Conservation (phyloP, 2,888 invertebrate species). For the Meghimatium bilineatum region DNA sequence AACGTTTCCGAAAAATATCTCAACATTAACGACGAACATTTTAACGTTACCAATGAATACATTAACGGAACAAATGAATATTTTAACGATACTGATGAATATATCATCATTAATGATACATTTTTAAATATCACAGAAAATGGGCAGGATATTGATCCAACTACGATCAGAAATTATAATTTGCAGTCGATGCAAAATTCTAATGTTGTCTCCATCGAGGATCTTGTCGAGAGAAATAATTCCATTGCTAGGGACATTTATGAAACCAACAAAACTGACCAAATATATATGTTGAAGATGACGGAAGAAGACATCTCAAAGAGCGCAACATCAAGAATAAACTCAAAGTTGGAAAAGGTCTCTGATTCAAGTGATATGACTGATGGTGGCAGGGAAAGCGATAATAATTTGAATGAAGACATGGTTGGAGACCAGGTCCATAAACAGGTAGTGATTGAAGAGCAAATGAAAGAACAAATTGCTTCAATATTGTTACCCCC, state of each 20-base stretch:
- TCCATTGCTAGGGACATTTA: constrained; percentile 20
- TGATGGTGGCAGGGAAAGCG: not conserved
- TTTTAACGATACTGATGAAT: not conserved
- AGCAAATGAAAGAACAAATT: constrained; percentile 50
- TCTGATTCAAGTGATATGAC: not conserved
- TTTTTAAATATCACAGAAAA: too few relatives aligned
- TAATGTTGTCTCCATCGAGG: constrained; percentile 12
- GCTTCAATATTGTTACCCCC: constrained; percentile 41
- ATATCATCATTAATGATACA: not conserved
- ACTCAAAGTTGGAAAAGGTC: not conserved
- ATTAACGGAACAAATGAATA: not conserved
- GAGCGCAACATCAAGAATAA: constrained; percentile 3
- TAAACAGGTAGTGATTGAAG: constrained; percentile 42
- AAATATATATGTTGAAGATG: not conserved
- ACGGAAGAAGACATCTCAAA: constrained; percentile 21
- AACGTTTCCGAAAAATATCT: constrained; percentile 34
- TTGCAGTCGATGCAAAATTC: not conserved
- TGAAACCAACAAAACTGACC: not conserved
- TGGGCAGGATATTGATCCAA: not conserved
- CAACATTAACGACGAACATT: not conserved
- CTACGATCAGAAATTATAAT: not conserved
- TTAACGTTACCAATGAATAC: not conserved
- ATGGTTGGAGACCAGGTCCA: constrained; percentile 49
- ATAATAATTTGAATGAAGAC: constrained; percentile 38
- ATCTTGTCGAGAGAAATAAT: constrained; percentile 17